Percentiles rank a stretch among this genome's conserved stretches.
Evolutionary conservation across 2,888 invertebrate genomes (phyloP).

Genomic region (Neoscelio sp.): DNA sequence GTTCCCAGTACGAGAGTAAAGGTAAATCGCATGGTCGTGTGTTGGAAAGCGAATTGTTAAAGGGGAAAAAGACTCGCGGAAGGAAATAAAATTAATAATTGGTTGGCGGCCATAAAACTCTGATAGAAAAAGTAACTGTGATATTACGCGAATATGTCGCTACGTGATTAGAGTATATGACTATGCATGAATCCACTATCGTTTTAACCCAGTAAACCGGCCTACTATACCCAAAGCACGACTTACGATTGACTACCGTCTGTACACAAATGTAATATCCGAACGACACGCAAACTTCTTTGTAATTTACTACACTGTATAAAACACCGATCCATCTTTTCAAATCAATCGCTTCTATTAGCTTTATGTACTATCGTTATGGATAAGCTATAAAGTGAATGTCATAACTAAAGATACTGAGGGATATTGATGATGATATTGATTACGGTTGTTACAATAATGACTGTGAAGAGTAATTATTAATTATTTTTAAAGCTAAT

Average conservation of each 20-base stretch:
- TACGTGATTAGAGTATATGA: constrained; percentile 69
- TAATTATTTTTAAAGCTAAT: constrained; percentile 6
- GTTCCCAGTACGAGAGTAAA: constrained; percentile 40
- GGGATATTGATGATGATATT: constrained; percentile 9
- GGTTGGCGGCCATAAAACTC: constrained; percentile 31
- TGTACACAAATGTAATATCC: constrained; percentile 61
- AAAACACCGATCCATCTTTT: neutral
- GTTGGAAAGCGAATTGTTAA: constrained; percentile 58
- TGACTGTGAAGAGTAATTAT: constrained; percentile 6
- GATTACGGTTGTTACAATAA: constrained; percentile 3
- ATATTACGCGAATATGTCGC: constrained; percentile 66
- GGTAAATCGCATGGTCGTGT: constrained; percentile 46
- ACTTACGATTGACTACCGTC: constrained; percentile 65
- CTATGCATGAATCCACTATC: constrained; percentile 71
- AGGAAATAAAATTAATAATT: constrained; percentile 63
- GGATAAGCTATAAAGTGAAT: constrained; percentile 25
- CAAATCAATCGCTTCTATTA: constrained; percentile 13
- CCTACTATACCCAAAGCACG: constrained; percentile 41
- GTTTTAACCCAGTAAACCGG: constrained; percentile 72
- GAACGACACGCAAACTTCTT: constrained; percentile 58
- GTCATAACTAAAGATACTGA: constrained; percentile 40
- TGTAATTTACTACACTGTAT: constrained; percentile 1
- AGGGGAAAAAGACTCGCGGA: constrained; percentile 42
- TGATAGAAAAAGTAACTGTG: constrained; percentile 27
- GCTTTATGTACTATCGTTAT: constrained; percentile 14